Conservation (phyloP, 2,888 invertebrate genomes). For the Polydrusus tereticollis region DNA sequence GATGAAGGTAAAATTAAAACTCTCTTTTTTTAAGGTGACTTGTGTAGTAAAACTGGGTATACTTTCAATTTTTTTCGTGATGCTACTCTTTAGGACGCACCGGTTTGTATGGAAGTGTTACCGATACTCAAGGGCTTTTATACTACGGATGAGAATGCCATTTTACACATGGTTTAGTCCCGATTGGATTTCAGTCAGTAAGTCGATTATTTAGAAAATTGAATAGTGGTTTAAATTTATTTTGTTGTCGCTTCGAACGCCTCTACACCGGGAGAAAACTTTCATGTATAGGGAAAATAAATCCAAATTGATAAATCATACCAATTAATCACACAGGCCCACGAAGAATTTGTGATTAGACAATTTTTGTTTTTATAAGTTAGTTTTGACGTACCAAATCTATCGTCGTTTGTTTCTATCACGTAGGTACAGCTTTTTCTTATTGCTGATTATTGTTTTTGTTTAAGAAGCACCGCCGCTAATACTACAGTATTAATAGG, state of each 20-base stretch:
- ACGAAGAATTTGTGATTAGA: no score
- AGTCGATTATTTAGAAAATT: slow-evolving; percentile 40
- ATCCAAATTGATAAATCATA: no score
- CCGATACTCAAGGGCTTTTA: slow-evolving; percentile 18
- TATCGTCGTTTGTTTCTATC: no score
- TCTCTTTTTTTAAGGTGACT: slow-evolving; percentile 36
- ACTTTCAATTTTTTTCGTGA: slow-evolving; percentile 18
- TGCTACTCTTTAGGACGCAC: slow-evolving; percentile 23
- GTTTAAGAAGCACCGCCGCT: no score
- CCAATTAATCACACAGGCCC: no score
- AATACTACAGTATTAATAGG: no score
- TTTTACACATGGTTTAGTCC: slow-evolving; percentile 36
- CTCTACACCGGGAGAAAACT: slow-evolving; percentile 7
- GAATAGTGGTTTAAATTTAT: slow-evolving; percentile 20
- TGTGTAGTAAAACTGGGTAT: slow-evolving; percentile 42
- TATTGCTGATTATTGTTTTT: no score
- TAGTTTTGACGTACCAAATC: no score
- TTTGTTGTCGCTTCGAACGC: background rate
- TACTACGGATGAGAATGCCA: slow-evolving; percentile 11
- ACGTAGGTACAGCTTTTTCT: no score
- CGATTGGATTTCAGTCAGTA: slow-evolving; percentile 19
- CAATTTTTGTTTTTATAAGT: no score
- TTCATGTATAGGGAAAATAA: background rate
- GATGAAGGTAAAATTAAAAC: slow-evolving; percentile 20
- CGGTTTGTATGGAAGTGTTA: background rate